Evolutionary conservation across 1,140 invertebrate genomes (phyloP).

Genomic region (Leptinotarsa texana): DNA sequence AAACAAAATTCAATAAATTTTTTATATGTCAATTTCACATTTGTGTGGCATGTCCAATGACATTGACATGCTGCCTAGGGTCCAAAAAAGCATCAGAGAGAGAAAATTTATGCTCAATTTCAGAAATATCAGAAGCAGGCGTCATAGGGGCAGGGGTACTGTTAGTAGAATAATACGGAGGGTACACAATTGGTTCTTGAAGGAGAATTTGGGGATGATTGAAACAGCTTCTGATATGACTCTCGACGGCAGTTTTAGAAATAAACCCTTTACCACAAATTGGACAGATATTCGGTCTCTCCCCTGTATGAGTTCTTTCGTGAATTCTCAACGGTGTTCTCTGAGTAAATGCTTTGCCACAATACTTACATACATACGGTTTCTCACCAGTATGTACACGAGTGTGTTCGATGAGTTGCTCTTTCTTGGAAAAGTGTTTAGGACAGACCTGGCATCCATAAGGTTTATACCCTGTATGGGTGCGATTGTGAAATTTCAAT

Average conservation of each 20-base stretch:
- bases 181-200: constrained; percentile 4
- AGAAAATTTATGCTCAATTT: constrained; percentile 27
- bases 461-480: constrained; percentile 75
- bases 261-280: constrained; percentile 70
- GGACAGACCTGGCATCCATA: constrained; percentile 70
- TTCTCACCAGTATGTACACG: constrained; percentile 69
- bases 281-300: constrained; percentile 73
- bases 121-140: constrained; percentile 15
- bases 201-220: constrained; percentile 44
- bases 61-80: constrained; percentile 16
- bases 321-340: constrained; percentile 67
- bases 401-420: constrained; percentile 66
- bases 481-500: constrained; percentile 71
- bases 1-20: too few relatives aligned
- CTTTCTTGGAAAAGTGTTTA: constrained; percentile 68
- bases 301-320: constrained; percentile 67
- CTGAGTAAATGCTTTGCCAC: constrained; percentile 79
- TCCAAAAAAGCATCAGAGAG: constrained; percentile 23
- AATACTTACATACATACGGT: constrained; percentile 69
- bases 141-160: constrained; percentile 19
- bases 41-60: constrained; percentile 17
- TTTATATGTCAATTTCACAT: neutral
- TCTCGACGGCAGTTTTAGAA: constrained; percentile 64
- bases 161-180: constrained; percentile 5
- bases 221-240: constrained; percentile 63